Conservation (phyloP, 2,888 invertebrate species). For the Xanthorhoe designata region DNA sequence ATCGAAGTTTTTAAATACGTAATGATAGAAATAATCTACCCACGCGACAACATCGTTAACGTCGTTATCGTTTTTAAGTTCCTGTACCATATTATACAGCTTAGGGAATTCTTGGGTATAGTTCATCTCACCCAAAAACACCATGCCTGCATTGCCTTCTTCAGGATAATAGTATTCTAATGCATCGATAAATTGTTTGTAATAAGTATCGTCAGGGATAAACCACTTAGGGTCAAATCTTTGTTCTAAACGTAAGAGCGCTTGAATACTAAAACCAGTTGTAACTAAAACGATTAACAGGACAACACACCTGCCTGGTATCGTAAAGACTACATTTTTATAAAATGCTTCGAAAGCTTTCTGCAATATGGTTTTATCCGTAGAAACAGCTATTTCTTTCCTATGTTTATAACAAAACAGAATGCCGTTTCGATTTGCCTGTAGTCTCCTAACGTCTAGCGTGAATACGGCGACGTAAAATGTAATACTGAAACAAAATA, state of each 20-base stretch:
- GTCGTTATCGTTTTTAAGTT: constrained; percentile 81
- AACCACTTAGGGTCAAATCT: constrained; percentile 93
- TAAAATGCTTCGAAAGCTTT: constrained; percentile 86
- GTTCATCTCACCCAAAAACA: constrained; percentile 89
- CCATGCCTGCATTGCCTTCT: constrained; percentile 86
- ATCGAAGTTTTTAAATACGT: constrained; percentile 85
- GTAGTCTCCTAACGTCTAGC: constrained; percentile 88
- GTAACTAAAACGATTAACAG: constrained; percentile 86
- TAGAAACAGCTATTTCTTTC: constrained; percentile 78
- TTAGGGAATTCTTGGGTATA: constrained; percentile 87
- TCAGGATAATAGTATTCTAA: constrained; percentile 87
- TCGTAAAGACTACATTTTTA: constrained; percentile 87
- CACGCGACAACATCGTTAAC: constrained; percentile 86
- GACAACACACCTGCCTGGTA: constrained; percentile 88
- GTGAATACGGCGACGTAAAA: constrained; percentile 92
- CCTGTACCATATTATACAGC: constrained; percentile 82
- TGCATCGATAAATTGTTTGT: constrained; percentile 85
- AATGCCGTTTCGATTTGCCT: constrained; percentile 87
- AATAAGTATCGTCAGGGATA: constrained; percentile 89
- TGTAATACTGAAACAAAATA: constrained; percentile 91
- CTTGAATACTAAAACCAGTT: constrained; percentile 87
- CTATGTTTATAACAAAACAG: constrained; percentile 88
- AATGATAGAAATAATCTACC: constrained; percentile 88
- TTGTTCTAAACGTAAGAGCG: constrained; percentile 88
- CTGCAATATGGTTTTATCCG: constrained; percentile 86